Conservation (phyloP, 2,113 vertebrate species). For the Triplophysa dalaica region DNA sequence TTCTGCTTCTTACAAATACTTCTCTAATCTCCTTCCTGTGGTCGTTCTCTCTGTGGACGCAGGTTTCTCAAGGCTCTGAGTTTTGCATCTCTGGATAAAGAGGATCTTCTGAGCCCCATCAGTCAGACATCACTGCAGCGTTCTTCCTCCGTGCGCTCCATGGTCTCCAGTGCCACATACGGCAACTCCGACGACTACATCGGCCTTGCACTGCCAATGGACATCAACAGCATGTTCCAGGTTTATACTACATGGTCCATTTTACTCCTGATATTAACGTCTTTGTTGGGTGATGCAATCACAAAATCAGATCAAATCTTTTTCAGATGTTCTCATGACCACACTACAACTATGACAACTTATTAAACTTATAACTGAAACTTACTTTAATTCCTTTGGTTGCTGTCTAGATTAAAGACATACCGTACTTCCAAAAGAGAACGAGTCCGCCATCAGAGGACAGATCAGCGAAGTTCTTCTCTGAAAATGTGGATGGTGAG, state of each 20-base stretch:
- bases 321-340: no score
- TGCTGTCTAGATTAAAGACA: constrained; percentile 81
- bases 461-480: constrained; percentile 77
- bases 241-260: constrained; percentile 58
- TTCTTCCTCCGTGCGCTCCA: constrained; percentile 95
- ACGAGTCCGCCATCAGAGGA: constrained; percentile 87
- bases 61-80: constrained; percentile 99
- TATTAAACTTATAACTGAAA: neutral
- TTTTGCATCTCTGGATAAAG: constrained; percentile 97
- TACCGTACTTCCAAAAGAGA: constrained; percentile 93
- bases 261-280: neutral
- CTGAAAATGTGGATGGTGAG: constrained; percentile 80
- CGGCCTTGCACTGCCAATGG: constrained; percentile 90
- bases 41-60: constrained; percentile 53
- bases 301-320: no score
- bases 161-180: constrained; percentile 91
- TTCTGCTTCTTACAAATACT: neutral
- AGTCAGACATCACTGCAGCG: constrained; percentile 95
- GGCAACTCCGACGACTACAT: constrained; percentile 94
- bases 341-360: neutral
- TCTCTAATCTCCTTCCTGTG: constrained; percentile 2
- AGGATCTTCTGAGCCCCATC: constrained; percentile 95
- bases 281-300: neutral
- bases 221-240: constrained; percentile 96
- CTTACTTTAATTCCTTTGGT: neutral